Conservation (phyloP, 2,888 invertebrate species). For the Amphipoea lucens region DNA sequence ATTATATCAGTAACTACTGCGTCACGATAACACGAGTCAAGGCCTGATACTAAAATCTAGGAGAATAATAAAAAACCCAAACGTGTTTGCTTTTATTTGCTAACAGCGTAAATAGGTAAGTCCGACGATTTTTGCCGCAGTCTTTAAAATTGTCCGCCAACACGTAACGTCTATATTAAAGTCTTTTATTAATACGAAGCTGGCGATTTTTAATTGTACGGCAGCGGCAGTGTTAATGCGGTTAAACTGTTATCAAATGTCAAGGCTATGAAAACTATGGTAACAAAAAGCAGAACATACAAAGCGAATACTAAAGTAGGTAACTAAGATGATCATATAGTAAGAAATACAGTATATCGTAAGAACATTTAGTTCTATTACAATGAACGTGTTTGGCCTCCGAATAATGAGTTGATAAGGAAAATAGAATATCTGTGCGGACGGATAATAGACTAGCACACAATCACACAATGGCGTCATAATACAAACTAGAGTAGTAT, state of each 20-base stretch:
- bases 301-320: not conserved
- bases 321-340: conserved; percentile 9
- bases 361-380: conserved; percentile 25
- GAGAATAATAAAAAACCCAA: conserved; percentile 28
- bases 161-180: conserved; percentile 53
- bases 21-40: conserved; percentile 35
- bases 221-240: conserved; percentile 22
- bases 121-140: conserved; percentile 25
- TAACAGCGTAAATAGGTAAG: conserved; percentile 5
- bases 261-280: conserved; percentile 56
- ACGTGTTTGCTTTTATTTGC: conserved; percentile 23
- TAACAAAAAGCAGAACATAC: conserved; percentile 26
- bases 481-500: not conserved
- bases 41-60: conserved; percentile 19
- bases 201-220: conserved; percentile 39
- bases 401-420: conserved; percentile 35
- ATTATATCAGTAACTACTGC: conserved; percentile 42
- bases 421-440: conserved; percentile 38
- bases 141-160: conserved; percentile 25
- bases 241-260: conserved; percentile 54
- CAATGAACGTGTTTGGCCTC: conserved; percentile 30
- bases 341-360: conserved; percentile 6
- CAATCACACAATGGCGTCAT: conserved; percentile 13
- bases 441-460: conserved; percentile 1
- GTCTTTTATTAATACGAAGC: conserved; percentile 22